Base-by-base conservation (phyloP, 2,113 vertebrate species). In the Raja brachyura region DNA sequence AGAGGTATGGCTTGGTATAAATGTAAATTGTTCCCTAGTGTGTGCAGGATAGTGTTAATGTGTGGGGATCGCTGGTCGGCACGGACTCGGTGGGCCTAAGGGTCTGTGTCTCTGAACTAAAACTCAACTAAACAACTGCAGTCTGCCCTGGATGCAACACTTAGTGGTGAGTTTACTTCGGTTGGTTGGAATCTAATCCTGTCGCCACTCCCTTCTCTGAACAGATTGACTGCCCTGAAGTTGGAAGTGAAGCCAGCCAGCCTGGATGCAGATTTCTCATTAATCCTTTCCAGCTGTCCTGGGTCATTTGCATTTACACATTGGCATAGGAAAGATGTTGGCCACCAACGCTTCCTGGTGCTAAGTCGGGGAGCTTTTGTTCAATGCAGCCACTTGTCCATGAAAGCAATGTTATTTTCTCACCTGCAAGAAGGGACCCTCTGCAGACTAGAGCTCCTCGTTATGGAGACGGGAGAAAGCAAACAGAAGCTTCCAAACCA, bases 401-500 rank as follows among this genome's bases (percentile, higher is more conserved):
- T 97, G 96, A 95, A 96, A 97, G 96, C 95, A 95, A 96, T 96
- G 97, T 97, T 98, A 97, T 99, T 98, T 99, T 97, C 97, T 97
- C 97, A 97, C 97, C 97, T 97, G 97, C 97, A 96, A 96, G 94
- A 96, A 96, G 94, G 96, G 94, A 94, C 95, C 39, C 95, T 95
- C 96, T 94, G 93, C 94, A 94, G 94, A 95, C 95, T 95, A 95
- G 94, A 94, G 94, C 94, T 93, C 93, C 94, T 96, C 95, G 85
- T 93, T 81, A 88, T 33, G 39, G 93, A 78, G 93, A 93, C 95
- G 95, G 95, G 93, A 18, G 54, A 93, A 93, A 94, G 94, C 75
- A 20, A 94, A 94, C 97, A 98, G 97, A 97, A 97, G 97, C 93
- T 94, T 93, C 94, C 93, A 83, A 95, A 96, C 95, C 94, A 93